phyloP scores from a whole-genome alignment of 2,113 vertebrate genomes.

The Hipposideros armiger region DNA sequence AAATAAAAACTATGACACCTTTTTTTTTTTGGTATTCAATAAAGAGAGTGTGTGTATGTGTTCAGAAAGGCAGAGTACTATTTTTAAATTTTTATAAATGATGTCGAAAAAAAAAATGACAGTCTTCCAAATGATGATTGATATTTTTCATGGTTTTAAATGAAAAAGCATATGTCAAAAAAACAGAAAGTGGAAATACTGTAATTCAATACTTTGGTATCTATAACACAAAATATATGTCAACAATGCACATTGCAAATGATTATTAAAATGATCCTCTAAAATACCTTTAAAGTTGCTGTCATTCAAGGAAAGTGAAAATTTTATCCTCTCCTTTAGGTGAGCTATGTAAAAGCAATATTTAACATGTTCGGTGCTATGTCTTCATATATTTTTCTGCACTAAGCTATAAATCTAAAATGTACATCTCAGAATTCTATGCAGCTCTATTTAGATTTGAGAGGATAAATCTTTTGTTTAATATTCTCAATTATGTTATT shows the following conservation, averaged over 20 bases:
- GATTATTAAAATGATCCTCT: not conserved
- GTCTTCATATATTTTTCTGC: not conserved
- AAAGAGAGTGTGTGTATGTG: not conserved
- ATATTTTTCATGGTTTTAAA: conserved; percentile 9
- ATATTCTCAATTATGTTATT: not conserved
- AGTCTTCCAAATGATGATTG: not conserved
- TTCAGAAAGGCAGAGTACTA: not conserved
- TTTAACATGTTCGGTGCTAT: not conserved
- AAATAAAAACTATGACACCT: not conserved
- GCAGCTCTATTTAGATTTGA: not conserved
- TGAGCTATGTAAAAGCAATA: not conserved
- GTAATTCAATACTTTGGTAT: not conserved
- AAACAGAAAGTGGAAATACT: not conserved
- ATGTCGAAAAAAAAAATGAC: not conserved
- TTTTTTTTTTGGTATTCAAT: not conserved
- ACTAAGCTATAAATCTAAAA: not conserved
- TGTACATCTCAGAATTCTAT: not conserved
- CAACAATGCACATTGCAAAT: not conserved
- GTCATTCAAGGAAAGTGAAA: not conserved
- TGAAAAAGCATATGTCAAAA: not conserved
- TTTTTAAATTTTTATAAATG: conserved; percentile 30
- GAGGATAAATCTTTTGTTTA: not conserved
- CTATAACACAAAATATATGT: not conserved
- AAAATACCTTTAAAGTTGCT: not conserved
- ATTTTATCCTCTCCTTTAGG: not conserved